Percentiles rank a stretch among this genome's conserved stretches.
These are phyloP conservation scores for Prionailurus viverrinus DNA, from an alignment of 2,113 vertebrate genomes.

Conservation along the genomic window DNA sequence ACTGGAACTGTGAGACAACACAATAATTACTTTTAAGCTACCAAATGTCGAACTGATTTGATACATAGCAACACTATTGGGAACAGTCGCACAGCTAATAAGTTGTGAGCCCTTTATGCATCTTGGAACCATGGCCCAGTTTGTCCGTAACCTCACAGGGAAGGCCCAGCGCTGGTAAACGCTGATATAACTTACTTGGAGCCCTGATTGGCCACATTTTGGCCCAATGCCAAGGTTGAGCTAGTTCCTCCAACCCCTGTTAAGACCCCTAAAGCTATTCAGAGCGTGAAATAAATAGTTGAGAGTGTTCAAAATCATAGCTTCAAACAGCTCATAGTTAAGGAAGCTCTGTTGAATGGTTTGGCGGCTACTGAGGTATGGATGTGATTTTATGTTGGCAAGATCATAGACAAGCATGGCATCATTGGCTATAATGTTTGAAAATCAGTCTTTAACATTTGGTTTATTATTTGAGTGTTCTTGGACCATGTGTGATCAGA, in stretches of 20 bases:
- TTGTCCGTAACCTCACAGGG: not conserved
- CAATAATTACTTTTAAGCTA: not conserved
- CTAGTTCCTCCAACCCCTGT: slow-evolving; percentile 90
- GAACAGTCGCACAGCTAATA: not conserved
- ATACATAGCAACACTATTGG: not conserved
- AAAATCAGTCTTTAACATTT: slow-evolving; percentile 71
- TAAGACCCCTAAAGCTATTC: slow-evolving; percentile 92
- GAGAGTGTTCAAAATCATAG: slow-evolving; percentile 89
- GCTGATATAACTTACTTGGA: slow-evolving; percentile 90
- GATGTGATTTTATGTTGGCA: slow-evolving; percentile 96
- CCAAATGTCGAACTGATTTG: not conserved
- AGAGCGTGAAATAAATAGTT: slow-evolving; percentile 84
- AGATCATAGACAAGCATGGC: slow-evolving; percentile 93
- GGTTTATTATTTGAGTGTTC: slow-evolving; percentile 49
- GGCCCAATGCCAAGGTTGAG: slow-evolving; percentile 93
- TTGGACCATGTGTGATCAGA: slow-evolving; percentile 58
- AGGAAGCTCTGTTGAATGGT: slow-evolving; percentile 92
- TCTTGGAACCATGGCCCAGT: not conserved
- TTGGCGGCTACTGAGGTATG: slow-evolving; percentile 92
- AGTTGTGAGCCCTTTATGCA: not conserved
- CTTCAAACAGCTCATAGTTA: slow-evolving; percentile 89
- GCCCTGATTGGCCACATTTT: slow-evolving; percentile 91
- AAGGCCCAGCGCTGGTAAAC: slow-evolving; percentile 39
- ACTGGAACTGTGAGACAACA: not conserved
- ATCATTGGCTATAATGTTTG: slow-evolving; percentile 80